Conservation (phyloP, 2,888 invertebrate species). For the Taphrorychus bicolor region DNA sequence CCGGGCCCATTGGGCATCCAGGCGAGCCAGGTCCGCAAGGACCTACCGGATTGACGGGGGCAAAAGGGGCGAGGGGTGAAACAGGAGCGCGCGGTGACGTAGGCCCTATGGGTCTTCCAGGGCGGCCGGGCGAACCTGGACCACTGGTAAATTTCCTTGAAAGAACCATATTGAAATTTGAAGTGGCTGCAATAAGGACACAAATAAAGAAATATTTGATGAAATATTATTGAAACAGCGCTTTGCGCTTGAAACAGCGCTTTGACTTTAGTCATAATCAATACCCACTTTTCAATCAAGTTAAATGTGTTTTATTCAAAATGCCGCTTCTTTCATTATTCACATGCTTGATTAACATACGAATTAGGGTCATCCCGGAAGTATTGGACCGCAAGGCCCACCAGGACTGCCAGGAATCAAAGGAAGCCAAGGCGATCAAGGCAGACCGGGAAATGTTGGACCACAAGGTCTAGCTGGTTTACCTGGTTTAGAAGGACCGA, state of each 20-base stretch:
- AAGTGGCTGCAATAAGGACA: too few species aligned
- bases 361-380: constrained; percentile 78
- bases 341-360: constrained; percentile 4
- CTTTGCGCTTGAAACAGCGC: too few species aligned
- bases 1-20: constrained; percentile 66
- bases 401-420: constrained; percentile 76
- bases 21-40: constrained; percentile 72
- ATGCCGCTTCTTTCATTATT: neutral
- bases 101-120: constrained; percentile 78
- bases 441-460: constrained; percentile 72
- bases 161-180: neutral
- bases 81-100: constrained; percentile 77
- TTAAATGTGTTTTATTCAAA: too few species aligned
- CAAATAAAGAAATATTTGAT: neutral
- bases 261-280: too few species aligned
- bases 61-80: constrained; percentile 79
- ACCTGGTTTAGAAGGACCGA: constrained; percentile 74
- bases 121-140: constrained; percentile 79
- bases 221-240: too few species aligned
- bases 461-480: constrained; percentile 74
- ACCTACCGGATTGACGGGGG: constrained; percentile 68
- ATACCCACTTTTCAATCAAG: too few species aligned
- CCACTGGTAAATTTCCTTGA: constrained; percentile 63
- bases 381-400: constrained; percentile 72
- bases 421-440: constrained; percentile 74